Evolutionary conservation across 2,797 vertebrate species (phyloP), one percentile per base, ranked within the genome.

Genomic region (Steatocranus sp.): DNA sequence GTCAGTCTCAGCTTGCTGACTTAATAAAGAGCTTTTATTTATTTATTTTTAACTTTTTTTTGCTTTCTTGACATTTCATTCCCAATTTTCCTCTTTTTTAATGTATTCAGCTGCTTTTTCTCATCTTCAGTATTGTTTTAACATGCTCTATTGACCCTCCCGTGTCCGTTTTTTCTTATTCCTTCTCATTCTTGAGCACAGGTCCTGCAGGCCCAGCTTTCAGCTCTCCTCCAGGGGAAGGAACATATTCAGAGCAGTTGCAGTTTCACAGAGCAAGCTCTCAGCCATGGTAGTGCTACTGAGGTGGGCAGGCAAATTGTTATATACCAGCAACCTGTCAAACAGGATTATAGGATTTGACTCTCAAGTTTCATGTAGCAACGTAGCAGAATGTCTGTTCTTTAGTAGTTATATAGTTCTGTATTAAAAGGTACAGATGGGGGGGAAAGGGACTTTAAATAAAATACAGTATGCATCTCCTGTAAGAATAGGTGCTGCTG

Each of bases 221-320:
- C 97, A 3, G 95, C 96, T 1, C 95, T 98, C 79, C 96, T 97
- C 15, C 98, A 98, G 91, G 98, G 98, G 48, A 97, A 97, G 89
- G 97, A 98, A 32, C 97, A 98, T 94, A 99, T 99, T 84, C 97
- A 97, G 91, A 99, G 97, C 94, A 99, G 98, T 91, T 97, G 97
- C 90, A 97, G 96, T 78, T 99, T 99, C 76, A 97, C 98, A 0
- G 98, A 99, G 91, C 98, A 98, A 93, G 98, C 98, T 0, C 94
- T 97, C 76, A 95, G 91, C 91, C 96, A 96, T 8, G 96, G 96
- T 18, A 96, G 92, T 6, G 96, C 96, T 23, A 96, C 96, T 0
- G 96, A 97, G 93, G 95, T 96, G 81, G 54, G 87, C 56, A 17
- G 51, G 38, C 50, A 79, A 41, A 43, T 18, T 86, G 7, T 73